These are phyloP conservation scores for Mastacembelus armatus DNA, from an alignment of 2,797 vertebrate species.

Conservation along the genomic window DNA sequence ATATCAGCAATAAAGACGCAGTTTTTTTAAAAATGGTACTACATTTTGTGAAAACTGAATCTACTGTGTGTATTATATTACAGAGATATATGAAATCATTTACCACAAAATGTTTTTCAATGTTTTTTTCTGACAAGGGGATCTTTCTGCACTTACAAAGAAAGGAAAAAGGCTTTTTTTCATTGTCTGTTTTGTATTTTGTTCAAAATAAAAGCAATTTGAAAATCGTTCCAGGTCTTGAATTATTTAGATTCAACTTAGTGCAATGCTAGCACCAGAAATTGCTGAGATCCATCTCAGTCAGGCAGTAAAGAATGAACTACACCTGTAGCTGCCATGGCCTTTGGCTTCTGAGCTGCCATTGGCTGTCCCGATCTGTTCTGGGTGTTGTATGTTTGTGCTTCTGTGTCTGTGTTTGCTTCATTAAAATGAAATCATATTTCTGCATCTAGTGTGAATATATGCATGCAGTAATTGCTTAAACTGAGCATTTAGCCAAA, in stretches of 20 bases:
- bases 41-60: constrained; percentile 41
- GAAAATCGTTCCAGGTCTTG: constrained; percentile 77
- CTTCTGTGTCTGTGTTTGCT: background rate
- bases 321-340: constrained; percentile 81
- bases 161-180: constrained; percentile 33
- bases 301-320: constrained; percentile 81
- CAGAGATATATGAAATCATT: constrained; percentile 76
- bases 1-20: constrained; percentile 47
- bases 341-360: constrained; percentile 76
- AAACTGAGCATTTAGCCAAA: background rate
- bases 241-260: constrained; percentile 88
- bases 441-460: background rate
- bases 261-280: constrained; percentile 76
- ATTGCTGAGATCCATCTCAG: constrained; percentile 87
- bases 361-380: constrained; percentile 64
- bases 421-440: background rate
- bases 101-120: constrained; percentile 55
- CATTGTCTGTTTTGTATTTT: constrained; percentile 77
- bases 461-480: background rate
- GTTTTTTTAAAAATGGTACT: constrained; percentile 23
- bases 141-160: constrained; percentile 63
- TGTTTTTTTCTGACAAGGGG: constrained; percentile 63
- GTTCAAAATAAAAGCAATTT: constrained; percentile 81
- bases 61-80: constrained; percentile 40
- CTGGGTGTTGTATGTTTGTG: constrained; percentile 1